Evolutionary conservation across 2,113 vertebrate species (phyloP).

Genomic region (Phaetusa simplex): DNA sequence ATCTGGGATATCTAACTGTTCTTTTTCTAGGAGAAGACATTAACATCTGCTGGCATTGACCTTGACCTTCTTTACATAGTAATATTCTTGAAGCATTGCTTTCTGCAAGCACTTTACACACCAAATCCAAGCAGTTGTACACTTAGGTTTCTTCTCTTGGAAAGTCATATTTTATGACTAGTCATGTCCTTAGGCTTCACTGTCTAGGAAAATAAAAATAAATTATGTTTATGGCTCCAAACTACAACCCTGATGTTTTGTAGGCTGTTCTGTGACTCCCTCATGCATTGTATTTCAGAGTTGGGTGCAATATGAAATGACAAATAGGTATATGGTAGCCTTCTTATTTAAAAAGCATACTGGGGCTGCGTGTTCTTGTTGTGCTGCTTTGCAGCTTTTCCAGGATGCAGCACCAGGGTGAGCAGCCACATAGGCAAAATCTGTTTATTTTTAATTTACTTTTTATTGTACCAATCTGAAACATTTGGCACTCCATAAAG

Average conservation of each 20-base stretch:
- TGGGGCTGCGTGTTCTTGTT: background rate
- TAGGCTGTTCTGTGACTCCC: background rate
- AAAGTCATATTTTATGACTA: background rate
- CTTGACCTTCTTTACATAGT: background rate
- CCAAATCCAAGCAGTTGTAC: background rate
- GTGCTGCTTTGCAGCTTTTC: background rate
- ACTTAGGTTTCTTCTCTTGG: background rate
- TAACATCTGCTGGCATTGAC: background rate
- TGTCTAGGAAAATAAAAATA: background rate
- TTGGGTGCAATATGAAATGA: background rate
- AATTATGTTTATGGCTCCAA: background rate
- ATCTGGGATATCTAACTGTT: background rate
- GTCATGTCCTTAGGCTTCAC: background rate
- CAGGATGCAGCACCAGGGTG: background rate
- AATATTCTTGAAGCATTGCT: background rate
- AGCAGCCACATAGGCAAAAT: background rate
- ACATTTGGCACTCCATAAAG: background rate
- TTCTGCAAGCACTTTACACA: background rate
- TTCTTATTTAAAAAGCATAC: background rate
- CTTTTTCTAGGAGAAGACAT: background rate
- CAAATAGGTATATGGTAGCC: background rate
- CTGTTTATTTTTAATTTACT: background rate
- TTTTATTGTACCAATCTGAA: background rate
- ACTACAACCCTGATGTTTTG: background rate
- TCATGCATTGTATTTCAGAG: background rate